These are phyloP conservation scores for Drosophila azteca DNA, from an alignment of 1,140 invertebrate genomes.

Conservation along the genomic window DNA sequence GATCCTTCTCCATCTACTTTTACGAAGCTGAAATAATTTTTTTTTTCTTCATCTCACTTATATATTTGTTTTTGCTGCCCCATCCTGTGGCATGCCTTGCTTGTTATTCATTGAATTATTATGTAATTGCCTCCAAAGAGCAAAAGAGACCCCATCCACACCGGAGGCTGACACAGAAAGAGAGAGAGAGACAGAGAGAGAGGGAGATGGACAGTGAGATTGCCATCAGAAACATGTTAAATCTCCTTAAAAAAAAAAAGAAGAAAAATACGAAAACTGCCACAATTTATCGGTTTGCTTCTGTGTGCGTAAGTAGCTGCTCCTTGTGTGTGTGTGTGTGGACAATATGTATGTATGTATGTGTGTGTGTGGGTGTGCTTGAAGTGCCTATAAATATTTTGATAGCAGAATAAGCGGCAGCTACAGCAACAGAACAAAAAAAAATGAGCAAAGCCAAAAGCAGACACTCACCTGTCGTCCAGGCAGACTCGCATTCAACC, in stretches of 20 bases:
- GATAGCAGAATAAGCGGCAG: conserved; percentile 51
- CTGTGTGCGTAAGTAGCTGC: conserved; percentile 1
- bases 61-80: conserved; percentile 14
- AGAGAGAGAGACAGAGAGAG: neutral
- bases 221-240: conserved; percentile 43
- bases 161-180: conserved; percentile 2
- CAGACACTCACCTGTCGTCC: conserved; percentile 65
- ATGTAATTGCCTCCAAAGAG: conserved; percentile 63
- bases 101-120: conserved; percentile 78
- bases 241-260: conserved; percentile 42
- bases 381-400: conserved; percentile 74
- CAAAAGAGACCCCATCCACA: conserved; percentile 11
- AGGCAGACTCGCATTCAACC: conserved; percentile 40
- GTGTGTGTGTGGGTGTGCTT: conserved; percentile 13
- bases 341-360: neutral
- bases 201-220: conserved; percentile 9
- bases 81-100: conserved; percentile 13
- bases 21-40: neutral
- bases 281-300: conserved; percentile 40
- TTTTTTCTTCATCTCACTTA: conserved; percentile 26
- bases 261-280: conserved; percentile 12
- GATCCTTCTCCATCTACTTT: conserved; percentile 22
- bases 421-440: conserved; percentile 16
- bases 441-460: conserved; percentile 55
- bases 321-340: neutral